Percentiles rank a stretch among this genome's conserved stretches.
These are phyloP conservation scores for Protobothrops mucrosquamatus DNA, from an alignment of 2,113 vertebrate genomes.

Conservation along the genomic window DNA sequence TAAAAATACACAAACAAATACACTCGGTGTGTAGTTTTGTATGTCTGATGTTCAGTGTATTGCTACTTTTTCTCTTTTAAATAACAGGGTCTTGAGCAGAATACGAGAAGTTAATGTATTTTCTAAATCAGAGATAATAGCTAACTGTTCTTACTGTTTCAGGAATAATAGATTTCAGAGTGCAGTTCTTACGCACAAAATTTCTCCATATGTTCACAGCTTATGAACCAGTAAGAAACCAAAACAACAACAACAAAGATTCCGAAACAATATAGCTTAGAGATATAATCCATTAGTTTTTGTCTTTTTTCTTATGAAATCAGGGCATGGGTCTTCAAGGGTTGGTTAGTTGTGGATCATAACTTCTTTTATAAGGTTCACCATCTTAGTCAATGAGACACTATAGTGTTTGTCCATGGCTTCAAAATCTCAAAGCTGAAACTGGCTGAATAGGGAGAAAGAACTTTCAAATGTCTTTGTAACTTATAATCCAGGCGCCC, in stretches of 20 bases:
- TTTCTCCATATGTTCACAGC: constrained; percentile 68
- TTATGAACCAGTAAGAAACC: constrained; percentile 72
- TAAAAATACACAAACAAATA: neutral
- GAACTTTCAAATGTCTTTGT: constrained; percentile 89
- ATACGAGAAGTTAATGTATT: constrained; percentile 2
- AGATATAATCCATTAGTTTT: constrained; percentile 78
- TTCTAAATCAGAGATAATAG: neutral
- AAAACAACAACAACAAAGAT: constrained; percentile 1
- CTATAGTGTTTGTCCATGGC: constrained; percentile 83
- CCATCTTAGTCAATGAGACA: constrained; percentile 82
- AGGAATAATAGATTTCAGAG: constrained; percentile 69
- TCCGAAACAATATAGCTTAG: constrained; percentile 76
- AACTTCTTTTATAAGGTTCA: constrained; percentile 94
- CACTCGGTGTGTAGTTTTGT: neutral
- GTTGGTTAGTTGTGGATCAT: constrained; percentile 80
- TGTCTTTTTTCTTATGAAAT: constrained; percentile 77
- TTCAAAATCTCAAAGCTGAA: constrained; percentile 81
- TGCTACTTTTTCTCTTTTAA: neutral
- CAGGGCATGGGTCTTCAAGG: constrained; percentile 77
- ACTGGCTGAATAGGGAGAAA: constrained; percentile 84
- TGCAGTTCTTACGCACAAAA: constrained; percentile 55
- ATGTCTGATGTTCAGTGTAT: neutral
- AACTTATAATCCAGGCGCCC: constrained; percentile 86
- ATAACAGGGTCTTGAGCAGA: neutral
- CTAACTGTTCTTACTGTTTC: constrained; percentile 57